Percentiles rank a stretch among this genome's conserved stretches.
These are phyloP conservation scores for Vannuccia rotundouncinata DNA, from an alignment of 2,888 invertebrate species.

Conservation along the genomic window DNA sequence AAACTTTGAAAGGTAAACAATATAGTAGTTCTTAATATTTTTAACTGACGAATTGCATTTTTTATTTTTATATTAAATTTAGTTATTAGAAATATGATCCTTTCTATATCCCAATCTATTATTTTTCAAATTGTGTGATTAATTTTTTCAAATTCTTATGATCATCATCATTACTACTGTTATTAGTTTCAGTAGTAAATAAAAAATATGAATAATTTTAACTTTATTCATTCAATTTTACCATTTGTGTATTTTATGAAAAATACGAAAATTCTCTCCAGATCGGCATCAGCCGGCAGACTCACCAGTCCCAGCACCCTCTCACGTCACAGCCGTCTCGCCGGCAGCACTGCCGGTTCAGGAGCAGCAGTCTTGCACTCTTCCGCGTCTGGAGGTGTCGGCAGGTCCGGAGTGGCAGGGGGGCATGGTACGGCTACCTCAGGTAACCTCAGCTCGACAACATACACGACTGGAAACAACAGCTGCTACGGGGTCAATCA, in stretches of 20 bases:
- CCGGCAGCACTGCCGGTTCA: background rate
- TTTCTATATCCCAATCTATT: background rate
- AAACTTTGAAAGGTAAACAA: constrained; percentile 52
- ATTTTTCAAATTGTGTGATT: background rate
- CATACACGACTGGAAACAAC: background rate
- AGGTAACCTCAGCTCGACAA: background rate
- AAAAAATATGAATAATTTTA: too few relatives aligned
- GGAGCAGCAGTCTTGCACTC: background rate
- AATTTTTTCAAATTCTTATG: too few relatives aligned
- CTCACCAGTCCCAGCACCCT: constrained; percentile 11
- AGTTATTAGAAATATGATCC: background rate
- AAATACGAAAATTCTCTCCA: too few relatives aligned
- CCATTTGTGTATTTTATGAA: too few relatives aligned
- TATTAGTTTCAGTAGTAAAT: too few relatives aligned
- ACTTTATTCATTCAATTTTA: too few relatives aligned
- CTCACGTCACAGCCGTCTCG: constrained; percentile 11
- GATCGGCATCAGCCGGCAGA: constrained; percentile 3
- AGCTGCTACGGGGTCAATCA: too few relatives aligned
- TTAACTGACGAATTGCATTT: background rate
- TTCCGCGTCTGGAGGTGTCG: background rate
- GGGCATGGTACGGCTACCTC: background rate
- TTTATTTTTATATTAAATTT: background rate
- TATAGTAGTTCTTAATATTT: background rate
- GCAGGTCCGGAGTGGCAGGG: too few relatives aligned
- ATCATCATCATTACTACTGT: too few relatives aligned